Evolutionary conservation across 2,797 vertebrate genomes (phyloP), one percentile per base, ranked within the genome.

Genomic region (Craterocephalus amniculus): DNA sequence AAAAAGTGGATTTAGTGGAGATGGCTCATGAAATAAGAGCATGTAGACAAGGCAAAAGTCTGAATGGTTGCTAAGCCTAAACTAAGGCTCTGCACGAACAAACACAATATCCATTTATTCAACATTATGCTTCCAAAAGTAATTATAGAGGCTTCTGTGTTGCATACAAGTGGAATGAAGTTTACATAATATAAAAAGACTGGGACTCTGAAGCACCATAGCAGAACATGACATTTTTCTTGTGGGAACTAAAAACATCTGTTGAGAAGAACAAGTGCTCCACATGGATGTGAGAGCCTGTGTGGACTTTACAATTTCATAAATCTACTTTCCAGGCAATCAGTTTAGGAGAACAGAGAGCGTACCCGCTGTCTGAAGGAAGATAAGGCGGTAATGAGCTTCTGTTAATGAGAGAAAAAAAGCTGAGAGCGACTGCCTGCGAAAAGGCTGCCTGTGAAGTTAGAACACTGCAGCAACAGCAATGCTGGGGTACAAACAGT

Each of bases 381-480:
- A 85, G 85, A 88, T 89, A 88, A 87, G 71, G 74, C 84, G 40
- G 70, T 83, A 91, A 90, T 83, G 84, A 89, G 83, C 83, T 84
- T 84, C 84, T 85, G 84, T 78, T 89, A 88, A 90, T 90, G 89
- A 87, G 79, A 81, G 83, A 77, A 79, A 79, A 81, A 74, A 85
- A 83, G 85, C 83, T 78, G 83, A 85, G 77, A 79, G 81, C 38
- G 65, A 59, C 78, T 66, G 87, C 76, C 79, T 87, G 83, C 58
- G 83, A 85, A 29, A 29, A 81, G 82, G 79, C 81, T 73, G 74
- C 84, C 82, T 87, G 84, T 83, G 85, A 88, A 83, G 83, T 81
- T 38, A 32, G 80, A 80, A 78, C 68, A 56, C 85, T 72, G 78
- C 84, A 76, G 65, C 63, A 83, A 79, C 83, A 79, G 56, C 78